phyloP scores from a whole-genome alignment of 2,113 vertebrate genomes.

The Menura novaehollandiae region DNA sequence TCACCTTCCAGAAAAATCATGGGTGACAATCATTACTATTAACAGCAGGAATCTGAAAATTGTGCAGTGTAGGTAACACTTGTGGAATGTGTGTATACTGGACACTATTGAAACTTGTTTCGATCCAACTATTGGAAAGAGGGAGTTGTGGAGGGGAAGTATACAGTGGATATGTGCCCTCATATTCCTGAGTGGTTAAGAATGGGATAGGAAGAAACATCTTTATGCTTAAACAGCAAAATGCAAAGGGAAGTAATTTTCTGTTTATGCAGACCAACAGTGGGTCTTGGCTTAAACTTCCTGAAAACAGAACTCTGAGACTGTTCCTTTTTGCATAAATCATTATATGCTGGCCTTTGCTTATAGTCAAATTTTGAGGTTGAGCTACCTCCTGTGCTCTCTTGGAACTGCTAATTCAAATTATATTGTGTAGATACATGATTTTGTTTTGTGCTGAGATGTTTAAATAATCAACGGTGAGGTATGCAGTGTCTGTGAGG shows the following conservation, averaged over 20 bases:
- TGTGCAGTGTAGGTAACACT: neutral
- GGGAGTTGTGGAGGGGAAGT: neutral
- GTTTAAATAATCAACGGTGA: neutral
- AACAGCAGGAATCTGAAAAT: neutral
- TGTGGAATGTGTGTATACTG: neutral
- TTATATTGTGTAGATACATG: neutral
- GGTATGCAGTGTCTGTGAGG: neutral
- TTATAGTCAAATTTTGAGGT: neutral
- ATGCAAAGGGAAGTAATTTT: constrained; percentile 29
- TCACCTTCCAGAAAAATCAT: neutral
- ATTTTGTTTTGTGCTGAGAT: neutral
- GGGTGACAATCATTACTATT: neutral
- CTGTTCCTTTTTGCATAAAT: neutral
- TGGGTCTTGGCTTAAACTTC: constrained; percentile 3
- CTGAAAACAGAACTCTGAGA: neutral
- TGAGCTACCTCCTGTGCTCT: neutral
- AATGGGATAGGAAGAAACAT: neutral
- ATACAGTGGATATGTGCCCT: neutral
- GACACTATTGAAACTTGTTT: neutral
- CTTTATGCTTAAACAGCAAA: constrained; percentile 16
- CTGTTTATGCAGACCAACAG: neutral
- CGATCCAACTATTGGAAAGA: neutral
- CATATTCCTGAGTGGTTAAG: neutral
- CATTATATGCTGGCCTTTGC: neutral
- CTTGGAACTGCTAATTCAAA: neutral